Percentiles rank a stretch among this genome's conserved stretches.
phyloP scores from a whole-genome alignment of 2,888 invertebrate species.

The Schizaphis graminum region DNA sequence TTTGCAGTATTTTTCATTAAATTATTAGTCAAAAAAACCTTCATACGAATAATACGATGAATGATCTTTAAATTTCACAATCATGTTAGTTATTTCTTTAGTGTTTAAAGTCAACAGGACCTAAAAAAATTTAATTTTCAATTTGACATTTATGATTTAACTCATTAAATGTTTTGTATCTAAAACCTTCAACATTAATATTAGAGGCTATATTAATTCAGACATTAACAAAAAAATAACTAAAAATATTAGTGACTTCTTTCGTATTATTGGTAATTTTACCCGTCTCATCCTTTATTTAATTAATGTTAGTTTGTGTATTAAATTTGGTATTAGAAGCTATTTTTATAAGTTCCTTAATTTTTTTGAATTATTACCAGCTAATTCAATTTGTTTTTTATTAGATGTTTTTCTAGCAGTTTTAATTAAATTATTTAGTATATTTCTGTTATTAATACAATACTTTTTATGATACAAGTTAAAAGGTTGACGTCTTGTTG shows the following conservation, averaged over 20 bases:
- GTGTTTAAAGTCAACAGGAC: neutral
- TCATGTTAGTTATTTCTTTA: neutral
- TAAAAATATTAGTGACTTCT: too few species aligned
- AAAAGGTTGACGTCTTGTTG: neutral
- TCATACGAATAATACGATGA: neutral
- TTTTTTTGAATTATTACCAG: constrained; percentile 12
- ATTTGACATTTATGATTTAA: too few species aligned
- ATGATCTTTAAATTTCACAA: neutral
- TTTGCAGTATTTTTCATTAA: neutral
- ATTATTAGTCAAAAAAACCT: neutral
- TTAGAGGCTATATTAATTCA: too few species aligned
- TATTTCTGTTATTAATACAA: neutral
- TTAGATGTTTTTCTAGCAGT: neutral
- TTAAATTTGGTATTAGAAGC: neutral
- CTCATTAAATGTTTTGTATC: too few species aligned
- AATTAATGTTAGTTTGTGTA: too few species aligned
- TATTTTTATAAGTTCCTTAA: constrained; percentile 11
- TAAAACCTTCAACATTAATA: too few species aligned
- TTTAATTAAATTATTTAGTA: neutral
- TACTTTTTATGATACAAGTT: neutral
- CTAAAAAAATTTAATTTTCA: neutral
- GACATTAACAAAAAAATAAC: too few species aligned
- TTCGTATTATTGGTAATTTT: too few species aligned
- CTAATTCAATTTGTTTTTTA: neutral
- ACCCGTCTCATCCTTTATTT: too few species aligned